A percentile compares a stretch with the other conserved stretches of the same genome.
Conservation (phyloP, 64 coral and sea anemone species). For the Exaiptasia diaphana region DNA sequence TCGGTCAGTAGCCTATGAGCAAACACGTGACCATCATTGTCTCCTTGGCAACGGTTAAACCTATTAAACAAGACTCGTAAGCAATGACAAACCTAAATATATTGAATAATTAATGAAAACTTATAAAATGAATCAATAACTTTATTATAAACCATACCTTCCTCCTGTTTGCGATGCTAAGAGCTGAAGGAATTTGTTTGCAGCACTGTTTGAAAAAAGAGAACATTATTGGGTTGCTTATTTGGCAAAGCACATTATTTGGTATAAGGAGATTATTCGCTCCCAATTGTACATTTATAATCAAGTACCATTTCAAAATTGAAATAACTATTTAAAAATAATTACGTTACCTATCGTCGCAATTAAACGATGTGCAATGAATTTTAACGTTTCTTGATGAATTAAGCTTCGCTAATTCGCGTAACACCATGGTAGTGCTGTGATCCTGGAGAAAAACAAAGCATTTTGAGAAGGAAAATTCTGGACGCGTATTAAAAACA, state of each 20-base stretch:
- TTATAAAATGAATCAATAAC: not conserved
- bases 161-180: slow-evolving; percentile 88
- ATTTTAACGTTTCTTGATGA: slow-evolving; percentile 51
- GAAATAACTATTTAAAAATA: too few relatives aligned
- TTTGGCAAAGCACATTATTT: too few relatives aligned
- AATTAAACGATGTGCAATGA: slow-evolving; percentile 65
- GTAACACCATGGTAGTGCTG: slow-evolving; percentile 62
- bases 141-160: slow-evolving; percentile 48
- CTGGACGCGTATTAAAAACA: not conserved
- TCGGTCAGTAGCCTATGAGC: slow-evolving; percentile 89
- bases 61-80: slow-evolving; percentile 35
- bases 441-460: slow-evolving; percentile 22
- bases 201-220: slow-evolving; percentile 57
- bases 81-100: not conserved
- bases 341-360: slow-evolving; percentile 62
- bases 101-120: not conserved
- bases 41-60: slow-evolving; percentile 92
- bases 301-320: too few relatives aligned
- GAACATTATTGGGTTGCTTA: not conserved
- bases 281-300: too few relatives aligned
- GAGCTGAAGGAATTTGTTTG: slow-evolving; percentile 94
- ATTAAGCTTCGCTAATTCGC: slow-evolving; percentile 66
- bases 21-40: slow-evolving; percentile 82
- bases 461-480: not conserved
- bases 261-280: too few relatives aligned